phyloP scores from a whole-genome alignment of 1,140 invertebrate species.

The Drosophila ananassae region DNA sequence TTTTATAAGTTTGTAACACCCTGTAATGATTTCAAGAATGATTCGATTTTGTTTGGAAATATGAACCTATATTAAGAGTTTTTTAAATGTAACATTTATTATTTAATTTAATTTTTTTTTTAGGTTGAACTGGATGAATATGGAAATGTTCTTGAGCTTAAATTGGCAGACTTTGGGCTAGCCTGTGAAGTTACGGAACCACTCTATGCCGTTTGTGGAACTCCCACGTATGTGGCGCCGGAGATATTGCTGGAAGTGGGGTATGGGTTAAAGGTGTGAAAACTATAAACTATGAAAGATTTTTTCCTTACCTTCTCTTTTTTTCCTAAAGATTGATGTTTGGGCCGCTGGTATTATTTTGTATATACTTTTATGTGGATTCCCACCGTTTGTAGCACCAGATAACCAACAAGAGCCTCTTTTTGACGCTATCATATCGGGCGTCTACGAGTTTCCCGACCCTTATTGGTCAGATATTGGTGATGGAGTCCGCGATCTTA shows the following conservation, averaged over 20 bases:
- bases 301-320: neutral
- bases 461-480: conserved; percentile 97
- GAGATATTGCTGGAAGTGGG: conserved; percentile 98
- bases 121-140: conserved; percentile 92
- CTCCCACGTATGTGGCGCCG: conserved; percentile 99
- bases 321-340: conserved; percentile 93
- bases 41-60: too few species aligned
- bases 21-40: too few species aligned
- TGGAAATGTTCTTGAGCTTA: conserved; percentile 90
- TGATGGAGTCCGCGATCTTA: conserved; percentile 93
- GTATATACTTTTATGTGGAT: conserved; percentile 98
- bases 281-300: neutral
- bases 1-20: too few species aligned
- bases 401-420: conserved; percentile 97
- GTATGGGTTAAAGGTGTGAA: conserved; percentile 92
- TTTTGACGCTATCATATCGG: conserved; percentile 96
- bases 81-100: neutral
- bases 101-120: neutral
- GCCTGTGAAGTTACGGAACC: conserved; percentile 96
- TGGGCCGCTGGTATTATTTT: conserved; percentile 99
- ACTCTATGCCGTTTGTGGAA: conserved; percentile 97
- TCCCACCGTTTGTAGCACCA: conserved; percentile 96
- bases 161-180: conserved; percentile 98
- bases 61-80: too few species aligned
- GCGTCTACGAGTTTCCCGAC: conserved; percentile 96